Conservation (phyloP, 2,888 invertebrate genomes). For the Drosophila engyochracea region DNA sequence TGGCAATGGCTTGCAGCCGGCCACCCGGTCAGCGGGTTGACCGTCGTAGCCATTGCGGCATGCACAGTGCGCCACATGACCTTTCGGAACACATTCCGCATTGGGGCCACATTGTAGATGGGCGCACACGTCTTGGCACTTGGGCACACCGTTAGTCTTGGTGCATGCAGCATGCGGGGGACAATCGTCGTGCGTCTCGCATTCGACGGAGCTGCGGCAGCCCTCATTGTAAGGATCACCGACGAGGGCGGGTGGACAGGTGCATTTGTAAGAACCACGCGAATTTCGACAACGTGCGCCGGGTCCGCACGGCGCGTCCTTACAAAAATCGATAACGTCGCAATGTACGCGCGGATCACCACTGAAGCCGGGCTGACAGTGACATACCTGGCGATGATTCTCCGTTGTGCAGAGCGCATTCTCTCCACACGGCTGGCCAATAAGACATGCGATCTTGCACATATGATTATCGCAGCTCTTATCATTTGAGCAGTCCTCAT, state of each 20-base stretch:
- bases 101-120: conserved; percentile 92
- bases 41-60: conserved; percentile 93
- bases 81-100: conserved; percentile 91
- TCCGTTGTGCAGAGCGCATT: conserved; percentile 95
- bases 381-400: conserved; percentile 91
- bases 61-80: conserved; percentile 92
- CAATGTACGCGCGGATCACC: conserved; percentile 92
- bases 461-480: conserved; percentile 93
- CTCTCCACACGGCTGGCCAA: conserved; percentile 93
- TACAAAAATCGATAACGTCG: conserved; percentile 91
- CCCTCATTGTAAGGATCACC: conserved; percentile 95
- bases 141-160: conserved; percentile 89
- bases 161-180: conserved; percentile 92
- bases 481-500: conserved; percentile 92
- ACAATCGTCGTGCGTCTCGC: conserved; percentile 92
- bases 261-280: conserved; percentile 92
- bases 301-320: conserved; percentile 91
- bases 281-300: conserved; percentile 93
- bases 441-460: conserved; percentile 94
- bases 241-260: conserved; percentile 91
- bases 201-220: conserved; percentile 93
- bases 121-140: conserved; percentile 94
- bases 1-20: conserved; percentile 92
- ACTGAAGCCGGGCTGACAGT: conserved; percentile 95
- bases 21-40: conserved; percentile 89